These are phyloP conservation scores for Ornithoptera alexandrae DNA, from an alignment of 2,888 invertebrate species.

Conservation along the genomic window DNA sequence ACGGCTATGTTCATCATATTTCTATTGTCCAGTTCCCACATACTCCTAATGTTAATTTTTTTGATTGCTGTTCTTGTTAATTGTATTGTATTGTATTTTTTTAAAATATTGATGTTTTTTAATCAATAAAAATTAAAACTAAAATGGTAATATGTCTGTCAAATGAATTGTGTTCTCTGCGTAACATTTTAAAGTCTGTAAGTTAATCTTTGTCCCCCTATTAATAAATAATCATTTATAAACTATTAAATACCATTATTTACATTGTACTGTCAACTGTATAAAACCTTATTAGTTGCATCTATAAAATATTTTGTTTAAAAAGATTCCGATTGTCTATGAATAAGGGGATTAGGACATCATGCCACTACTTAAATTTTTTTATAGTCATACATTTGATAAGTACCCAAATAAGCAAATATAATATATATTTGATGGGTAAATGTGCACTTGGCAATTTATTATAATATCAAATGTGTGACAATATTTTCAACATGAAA, in stretches of 20 bases:
- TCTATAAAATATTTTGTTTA: slow-evolving; percentile 26
- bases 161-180: slow-evolving; percentile 26
- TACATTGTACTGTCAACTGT: slow-evolving; percentile 63
- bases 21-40: background rate
- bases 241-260: slow-evolving; percentile 55
- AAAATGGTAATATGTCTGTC: slow-evolving; percentile 15
- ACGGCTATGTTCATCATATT: background rate
- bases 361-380: slow-evolving; percentile 1
- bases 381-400: background rate
- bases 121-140: slow-evolving; percentile 14
- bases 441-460: background rate
- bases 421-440: background rate
- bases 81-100: background rate
- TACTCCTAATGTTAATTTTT: background rate
- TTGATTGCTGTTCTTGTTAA: background rate
- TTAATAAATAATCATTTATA: slow-evolving; percentile 47
- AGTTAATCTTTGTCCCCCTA: slow-evolving; percentile 45
- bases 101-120: slow-evolving; percentile 9
- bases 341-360: slow-evolving; percentile 23
- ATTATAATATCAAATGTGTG: background rate
- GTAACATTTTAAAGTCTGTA: slow-evolving; percentile 32
- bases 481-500: background rate
- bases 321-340: slow-evolving; percentile 22
- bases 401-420: background rate
- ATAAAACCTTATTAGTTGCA: slow-evolving; percentile 33